A percentile compares a stretch with the other conserved stretches of the same genome.
phyloP scores from a whole-genome alignment of 2,797 vertebrate genomes.

The Synanceia verrucosa region DNA sequence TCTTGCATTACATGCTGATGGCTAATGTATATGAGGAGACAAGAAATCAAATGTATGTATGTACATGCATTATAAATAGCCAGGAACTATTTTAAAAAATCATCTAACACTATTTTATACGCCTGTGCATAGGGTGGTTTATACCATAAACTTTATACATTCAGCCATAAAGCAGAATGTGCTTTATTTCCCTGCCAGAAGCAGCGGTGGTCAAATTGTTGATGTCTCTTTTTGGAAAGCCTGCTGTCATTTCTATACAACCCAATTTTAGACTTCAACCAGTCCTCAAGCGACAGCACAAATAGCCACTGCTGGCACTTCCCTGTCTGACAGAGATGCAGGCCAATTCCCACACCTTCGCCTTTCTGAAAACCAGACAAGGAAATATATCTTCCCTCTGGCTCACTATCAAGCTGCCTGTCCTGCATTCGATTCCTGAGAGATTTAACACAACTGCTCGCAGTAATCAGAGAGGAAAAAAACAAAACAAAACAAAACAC shows the following conservation, averaged over 20 bases:
- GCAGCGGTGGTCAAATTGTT: slow-evolving; percentile 25
- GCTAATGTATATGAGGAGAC: not conserved
- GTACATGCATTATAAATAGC: not conserved
- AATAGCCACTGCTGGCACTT: slow-evolving; percentile 22
- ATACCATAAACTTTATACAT: no score
- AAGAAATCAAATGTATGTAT: not conserved
- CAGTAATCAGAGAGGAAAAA: slow-evolving; percentile 51
- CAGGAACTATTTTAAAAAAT: not conserved
- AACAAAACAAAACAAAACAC: slow-evolving; percentile 1
- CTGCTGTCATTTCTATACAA: slow-evolving; percentile 20
- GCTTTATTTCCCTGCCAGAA: slow-evolving; percentile 10
- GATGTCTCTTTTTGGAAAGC: slow-evolving; percentile 40
- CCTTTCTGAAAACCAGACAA: slow-evolving; percentile 57
- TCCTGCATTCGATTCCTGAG: slow-evolving; percentile 37
- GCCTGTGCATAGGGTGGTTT: not conserved
- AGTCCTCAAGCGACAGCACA: slow-evolving; percentile 10
- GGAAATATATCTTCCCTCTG: slow-evolving; percentile 65
- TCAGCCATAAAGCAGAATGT: not conserved
- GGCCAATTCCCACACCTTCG: slow-evolving; percentile 60
- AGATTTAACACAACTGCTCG: slow-evolving; percentile 57
- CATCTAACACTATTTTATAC: not conserved
- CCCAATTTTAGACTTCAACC: slow-evolving; percentile 27
- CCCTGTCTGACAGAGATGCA: slow-evolving; percentile 30
- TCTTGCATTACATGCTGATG: not conserved
- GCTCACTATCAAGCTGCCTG: slow-evolving; percentile 65